Percentiles rank a stretch among this genome's conserved stretches.
Evolutionary conservation across 2,797 vertebrate species (phyloP).

Genomic region (Chaetophractus vellerosus): DNA sequence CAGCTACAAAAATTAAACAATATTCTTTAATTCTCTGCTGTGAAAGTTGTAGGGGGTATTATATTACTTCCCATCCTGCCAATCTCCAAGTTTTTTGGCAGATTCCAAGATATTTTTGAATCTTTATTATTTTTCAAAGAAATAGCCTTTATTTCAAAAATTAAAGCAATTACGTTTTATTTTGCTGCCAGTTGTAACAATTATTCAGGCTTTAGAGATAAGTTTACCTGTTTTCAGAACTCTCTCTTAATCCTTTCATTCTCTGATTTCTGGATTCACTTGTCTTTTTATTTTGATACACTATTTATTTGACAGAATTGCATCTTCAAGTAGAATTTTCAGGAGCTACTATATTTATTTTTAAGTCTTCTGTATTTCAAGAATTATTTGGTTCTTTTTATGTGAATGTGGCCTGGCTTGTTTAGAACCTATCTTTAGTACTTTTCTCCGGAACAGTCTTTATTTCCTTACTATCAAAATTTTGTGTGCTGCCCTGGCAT

Average conservation of each 20-base stretch:
- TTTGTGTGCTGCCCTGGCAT: too few relatives aligned
- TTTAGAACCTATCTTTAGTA: conserved; percentile 19
- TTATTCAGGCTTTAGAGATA: conserved; percentile 2
- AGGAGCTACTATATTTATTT: not conserved
- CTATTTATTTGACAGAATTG: not conserved
- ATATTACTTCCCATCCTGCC: not conserved
- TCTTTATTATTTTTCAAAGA: not conserved
- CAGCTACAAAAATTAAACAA: not conserved
- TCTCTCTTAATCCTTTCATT: not conserved
- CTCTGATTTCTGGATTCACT: not conserved
- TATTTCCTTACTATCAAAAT: too few relatives aligned
- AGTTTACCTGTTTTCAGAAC: not conserved
- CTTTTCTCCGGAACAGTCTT: not conserved
- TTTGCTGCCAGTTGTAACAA: not conserved
- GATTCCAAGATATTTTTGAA: not conserved
- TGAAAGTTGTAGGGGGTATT: conserved; percentile 12
- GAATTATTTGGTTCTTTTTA: not conserved
- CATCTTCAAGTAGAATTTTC: conserved; percentile 13
- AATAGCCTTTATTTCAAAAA: conserved; percentile 14
- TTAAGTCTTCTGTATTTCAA: conserved; percentile 32
- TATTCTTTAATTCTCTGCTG: not conserved
- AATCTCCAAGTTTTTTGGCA: not conserved
- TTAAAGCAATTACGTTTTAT: not conserved
- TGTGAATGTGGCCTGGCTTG: not conserved
- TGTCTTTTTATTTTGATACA: not conserved